Percentiles rank a stretch among this genome's conserved stretches.
Evolutionary conservation across 2,113 vertebrate species (phyloP).

Genomic region (Diadophis punctatus): DNA sequence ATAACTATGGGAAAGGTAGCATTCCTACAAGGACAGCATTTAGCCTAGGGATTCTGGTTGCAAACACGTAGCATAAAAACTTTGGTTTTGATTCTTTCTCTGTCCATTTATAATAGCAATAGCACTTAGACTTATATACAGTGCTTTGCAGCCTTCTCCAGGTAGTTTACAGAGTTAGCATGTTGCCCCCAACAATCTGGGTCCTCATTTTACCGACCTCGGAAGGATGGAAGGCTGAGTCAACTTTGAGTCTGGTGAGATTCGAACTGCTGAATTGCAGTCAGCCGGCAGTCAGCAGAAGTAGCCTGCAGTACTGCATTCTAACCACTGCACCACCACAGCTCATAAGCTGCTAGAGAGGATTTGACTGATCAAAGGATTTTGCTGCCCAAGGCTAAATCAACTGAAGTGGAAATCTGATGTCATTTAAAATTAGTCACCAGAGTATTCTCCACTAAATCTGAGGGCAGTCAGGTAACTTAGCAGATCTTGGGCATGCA

Average conservation of each 20-base stretch:
- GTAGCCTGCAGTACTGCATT: too few species aligned
- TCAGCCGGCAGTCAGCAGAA: too few species aligned
- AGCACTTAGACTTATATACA: too few species aligned
- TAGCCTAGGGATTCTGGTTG: not conserved
- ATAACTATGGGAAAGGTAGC: not conserved
- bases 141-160: too few species aligned
- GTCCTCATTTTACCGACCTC: too few species aligned
- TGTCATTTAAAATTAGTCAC: not conserved
- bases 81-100: not conserved
- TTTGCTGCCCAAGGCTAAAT: not conserved
- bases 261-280: too few species aligned
- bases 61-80: not conserved
- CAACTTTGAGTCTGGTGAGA: too few species aligned
- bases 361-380: not conserved
- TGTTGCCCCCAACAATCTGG: too few species aligned
- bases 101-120: not conserved
- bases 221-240: too few species aligned
- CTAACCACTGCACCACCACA: too few species aligned
- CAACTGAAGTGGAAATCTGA: not conserved
- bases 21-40: too few species aligned
- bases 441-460: not conserved
- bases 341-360: not conserved
- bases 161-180: too few species aligned
- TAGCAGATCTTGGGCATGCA: not conserved
- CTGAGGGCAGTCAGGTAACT: not conserved